Evolutionary conservation across 2,797 vertebrate genomes (phyloP), one percentile per base, ranked within the genome.

Genomic region (Xenopus petersii): DNA sequence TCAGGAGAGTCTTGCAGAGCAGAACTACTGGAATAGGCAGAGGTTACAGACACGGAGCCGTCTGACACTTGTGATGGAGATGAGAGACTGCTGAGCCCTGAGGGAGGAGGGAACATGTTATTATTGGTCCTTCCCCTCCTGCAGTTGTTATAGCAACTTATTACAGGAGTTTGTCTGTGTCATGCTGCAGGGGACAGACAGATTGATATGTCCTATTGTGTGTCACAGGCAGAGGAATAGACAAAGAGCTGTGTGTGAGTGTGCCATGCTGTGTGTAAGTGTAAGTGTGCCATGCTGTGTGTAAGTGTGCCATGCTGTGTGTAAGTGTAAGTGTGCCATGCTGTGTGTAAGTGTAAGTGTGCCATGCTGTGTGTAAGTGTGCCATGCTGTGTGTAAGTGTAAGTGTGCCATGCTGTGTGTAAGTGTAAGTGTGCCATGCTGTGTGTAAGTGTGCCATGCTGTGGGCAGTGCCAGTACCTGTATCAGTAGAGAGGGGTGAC

Each of bases 1-100:
- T 88, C 77, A 1, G 90, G 90, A 24, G 93, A 91, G 81, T 93
- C 86, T 82, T 89, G 86, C 33, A 86, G 86, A 4, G 90, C 85
- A 0, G 88, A 92, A 26, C 90, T 91, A 8, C 93, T 94, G 64
- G 94, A 95, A 84, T 95, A 96, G 74, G 94, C 93, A 0, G 94
- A 95, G 79, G 93, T 93, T 0, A 92, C 82, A 0, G 94, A 95
- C 3, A 91, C 87, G 0, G 93, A 86, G 15, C 82, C 85, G 1
- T 89, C 94, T 0, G 93, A 91, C 16, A 89, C 88, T 67, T 93
- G 90, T 0, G 93, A 91, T 48, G 93, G 93, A 0, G 95, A 95
- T 0, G 92, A 91, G 79, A 91, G 82, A 33, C 93, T 93, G 83
- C 94, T 96, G 56, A 96, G 87, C 79, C 94, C 94, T 95, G 87